Conservation (phyloP, 2,888 invertebrate genomes). For the Lamellibrachia columna region DNA sequence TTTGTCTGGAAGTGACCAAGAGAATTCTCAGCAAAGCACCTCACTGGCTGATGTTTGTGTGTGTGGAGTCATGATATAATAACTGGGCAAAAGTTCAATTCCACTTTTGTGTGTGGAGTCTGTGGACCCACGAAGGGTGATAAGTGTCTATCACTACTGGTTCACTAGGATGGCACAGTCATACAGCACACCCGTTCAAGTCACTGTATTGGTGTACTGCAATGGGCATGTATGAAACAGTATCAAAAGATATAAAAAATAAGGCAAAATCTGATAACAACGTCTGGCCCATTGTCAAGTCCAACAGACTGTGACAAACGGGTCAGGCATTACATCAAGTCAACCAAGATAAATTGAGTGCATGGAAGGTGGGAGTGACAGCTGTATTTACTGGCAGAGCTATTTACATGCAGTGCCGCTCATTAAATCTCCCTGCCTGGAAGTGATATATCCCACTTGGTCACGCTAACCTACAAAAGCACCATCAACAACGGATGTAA, state of each 20-base stretch:
- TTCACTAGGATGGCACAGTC: not conserved
- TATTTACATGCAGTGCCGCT: not conserved
- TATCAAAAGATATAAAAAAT: constrained; percentile 2
- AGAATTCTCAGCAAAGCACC: too few relatives aligned
- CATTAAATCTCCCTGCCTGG: not conserved
- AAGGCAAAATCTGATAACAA: not conserved
- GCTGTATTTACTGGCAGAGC: not conserved
- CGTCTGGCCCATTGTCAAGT: not conserved
- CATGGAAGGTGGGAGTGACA: not conserved
- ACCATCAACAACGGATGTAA: not conserved
- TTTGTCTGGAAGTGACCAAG: too few relatives aligned
- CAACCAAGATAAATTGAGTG: not conserved
- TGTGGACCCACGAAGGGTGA: not conserved
- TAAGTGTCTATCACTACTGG: not conserved
- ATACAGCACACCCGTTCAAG: not conserved
- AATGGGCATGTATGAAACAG: not conserved
- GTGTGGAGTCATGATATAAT: not conserved
- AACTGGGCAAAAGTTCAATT: not conserved
- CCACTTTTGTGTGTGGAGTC: not conserved
- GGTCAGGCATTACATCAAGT: not conserved
- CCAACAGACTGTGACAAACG: not conserved
- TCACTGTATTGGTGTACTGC: not conserved
- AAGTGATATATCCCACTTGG: constrained; percentile 1
- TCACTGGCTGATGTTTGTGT: not conserved
- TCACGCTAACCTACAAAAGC: not conserved